Evolutionary conservation across 2,113 vertebrate genomes (phyloP).

Genomic region (Orthonyx spaldingii): DNA sequence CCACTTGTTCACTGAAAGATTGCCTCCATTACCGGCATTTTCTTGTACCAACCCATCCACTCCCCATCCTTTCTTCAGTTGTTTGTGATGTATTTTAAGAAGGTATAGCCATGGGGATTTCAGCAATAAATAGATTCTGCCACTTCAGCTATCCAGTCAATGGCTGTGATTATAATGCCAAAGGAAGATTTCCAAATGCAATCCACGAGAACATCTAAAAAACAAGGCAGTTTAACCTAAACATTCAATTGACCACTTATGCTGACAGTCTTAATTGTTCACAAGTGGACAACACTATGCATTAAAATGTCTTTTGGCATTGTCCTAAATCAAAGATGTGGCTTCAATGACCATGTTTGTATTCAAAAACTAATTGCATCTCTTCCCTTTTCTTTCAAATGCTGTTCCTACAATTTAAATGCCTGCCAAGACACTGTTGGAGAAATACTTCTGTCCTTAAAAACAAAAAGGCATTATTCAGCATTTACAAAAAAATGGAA

Average conservation of each 20-base stretch:
- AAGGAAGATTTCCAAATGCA: constrained; percentile 57
- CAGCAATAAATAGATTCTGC: constrained; percentile 59
- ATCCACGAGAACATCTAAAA: constrained; percentile 44
- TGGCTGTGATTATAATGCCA: constrained; percentile 46
- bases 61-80: not conserved
- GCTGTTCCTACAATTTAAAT: constrained; percentile 49
- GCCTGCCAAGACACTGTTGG: not conserved
- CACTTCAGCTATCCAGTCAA: constrained; percentile 40
- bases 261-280: constrained; percentile 64
- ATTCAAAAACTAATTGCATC: constrained; percentile 64
- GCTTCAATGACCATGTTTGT: constrained; percentile 57
- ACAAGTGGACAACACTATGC: constrained; percentile 45
- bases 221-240: constrained; percentile 57
- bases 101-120: not conserved
- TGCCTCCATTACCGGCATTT: constrained; percentile 1
- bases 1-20: not conserved
- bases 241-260: constrained; percentile 55
- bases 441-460: not conserved
- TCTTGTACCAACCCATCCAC: not conserved
- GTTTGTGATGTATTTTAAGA: constrained; percentile 9
- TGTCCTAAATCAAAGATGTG: constrained; percentile 65
- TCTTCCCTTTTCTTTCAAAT: constrained; percentile 62
- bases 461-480: not conserved
- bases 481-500: not conserved
- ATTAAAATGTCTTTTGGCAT: constrained; percentile 56